Evolutionary conservation across 37 sponge, comb jelly and placozoan species (phyloP).

Genomic region (Haliclona indistincta): DNA sequence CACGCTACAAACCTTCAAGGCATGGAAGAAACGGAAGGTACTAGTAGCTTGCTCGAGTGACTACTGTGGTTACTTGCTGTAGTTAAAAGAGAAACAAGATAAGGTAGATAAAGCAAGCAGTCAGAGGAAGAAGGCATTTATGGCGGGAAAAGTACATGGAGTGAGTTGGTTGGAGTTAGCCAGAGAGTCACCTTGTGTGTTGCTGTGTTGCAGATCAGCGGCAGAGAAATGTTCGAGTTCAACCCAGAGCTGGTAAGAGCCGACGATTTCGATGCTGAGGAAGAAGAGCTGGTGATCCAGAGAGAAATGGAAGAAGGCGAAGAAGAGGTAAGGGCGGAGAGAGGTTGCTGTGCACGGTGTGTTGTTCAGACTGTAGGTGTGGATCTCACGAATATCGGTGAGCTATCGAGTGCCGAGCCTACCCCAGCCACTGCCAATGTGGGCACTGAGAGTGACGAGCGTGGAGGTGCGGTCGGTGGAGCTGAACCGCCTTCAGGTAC

Average conservation of each 20-base stretch:
- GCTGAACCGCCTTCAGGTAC: too few relatives aligned
- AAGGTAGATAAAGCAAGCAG: constrained; percentile 44
- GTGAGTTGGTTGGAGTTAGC: constrained; percentile 23
- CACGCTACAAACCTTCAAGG: constrained; percentile 80
- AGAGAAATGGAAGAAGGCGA: constrained; percentile 11
- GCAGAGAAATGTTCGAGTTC: constrained; percentile 96
- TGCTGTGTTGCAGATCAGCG: constrained; percentile 65
- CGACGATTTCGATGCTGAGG: constrained; percentile 78
- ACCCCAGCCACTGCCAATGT: neutral
- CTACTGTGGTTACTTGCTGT: neutral
- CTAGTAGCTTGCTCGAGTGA: neutral
- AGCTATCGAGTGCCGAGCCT: neutral
- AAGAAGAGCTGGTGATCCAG: constrained; percentile 27
- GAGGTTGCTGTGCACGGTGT: neutral
- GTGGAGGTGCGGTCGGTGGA: constrained; percentile 2
- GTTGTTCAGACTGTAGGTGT: neutral
- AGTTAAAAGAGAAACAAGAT: constrained; percentile 72
- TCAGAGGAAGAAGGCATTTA: constrained; percentile 89
- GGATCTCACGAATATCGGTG: neutral
- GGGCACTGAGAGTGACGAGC: neutral
- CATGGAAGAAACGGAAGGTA: constrained; percentile 93
- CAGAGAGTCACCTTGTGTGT: neutral
- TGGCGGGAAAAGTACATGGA: constrained; percentile 77
- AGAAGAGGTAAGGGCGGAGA: constrained; percentile 14
- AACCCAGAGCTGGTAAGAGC: constrained; percentile 84